phyloP scores from a whole-genome alignment of 37 sponge, comb jelly and placozoan genomes.

The Agelas oroides region DNA sequence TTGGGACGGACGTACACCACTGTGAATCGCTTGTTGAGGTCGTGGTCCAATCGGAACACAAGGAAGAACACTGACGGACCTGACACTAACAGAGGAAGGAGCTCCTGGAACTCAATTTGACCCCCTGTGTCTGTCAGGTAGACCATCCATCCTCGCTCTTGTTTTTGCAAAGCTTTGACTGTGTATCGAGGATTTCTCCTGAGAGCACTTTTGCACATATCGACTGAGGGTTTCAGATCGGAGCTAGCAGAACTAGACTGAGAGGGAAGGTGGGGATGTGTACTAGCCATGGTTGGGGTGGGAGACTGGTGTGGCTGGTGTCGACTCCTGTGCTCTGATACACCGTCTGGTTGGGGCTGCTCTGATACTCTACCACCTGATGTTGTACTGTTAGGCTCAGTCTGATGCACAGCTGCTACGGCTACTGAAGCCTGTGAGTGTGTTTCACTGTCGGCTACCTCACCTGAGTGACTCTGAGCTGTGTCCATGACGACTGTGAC shows the following conservation, averaged over 20 bases:
- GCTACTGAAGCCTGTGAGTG: no score
- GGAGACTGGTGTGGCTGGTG: neutral
- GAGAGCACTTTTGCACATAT: no score
- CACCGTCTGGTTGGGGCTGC: no score
- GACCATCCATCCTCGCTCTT: neutral
- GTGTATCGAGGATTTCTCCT: no score
- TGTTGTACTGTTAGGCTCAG: neutral
- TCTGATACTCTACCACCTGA: no score
- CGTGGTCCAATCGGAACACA: conserved; percentile 8
- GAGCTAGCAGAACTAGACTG: no score
- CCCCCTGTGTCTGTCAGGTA: conserved; percentile 24
- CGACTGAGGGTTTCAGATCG: no score
- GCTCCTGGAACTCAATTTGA: conserved; percentile 16
- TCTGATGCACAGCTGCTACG: no score
- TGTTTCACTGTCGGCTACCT: neutral
- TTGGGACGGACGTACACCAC: neutral
- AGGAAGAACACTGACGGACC: conserved; percentile 19
- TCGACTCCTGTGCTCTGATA: neutral
- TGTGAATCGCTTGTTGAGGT: conserved; percentile 1
- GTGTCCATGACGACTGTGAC: neutral
- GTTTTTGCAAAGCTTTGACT: no score
- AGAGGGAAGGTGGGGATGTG: no score
- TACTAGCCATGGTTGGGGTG: no score
- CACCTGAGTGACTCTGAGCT: neutral
- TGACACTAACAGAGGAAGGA: conserved; percentile 11